phyloP scores from a whole-genome alignment of 2,113 vertebrate genomes.

The Xenotilapia leptura region DNA sequence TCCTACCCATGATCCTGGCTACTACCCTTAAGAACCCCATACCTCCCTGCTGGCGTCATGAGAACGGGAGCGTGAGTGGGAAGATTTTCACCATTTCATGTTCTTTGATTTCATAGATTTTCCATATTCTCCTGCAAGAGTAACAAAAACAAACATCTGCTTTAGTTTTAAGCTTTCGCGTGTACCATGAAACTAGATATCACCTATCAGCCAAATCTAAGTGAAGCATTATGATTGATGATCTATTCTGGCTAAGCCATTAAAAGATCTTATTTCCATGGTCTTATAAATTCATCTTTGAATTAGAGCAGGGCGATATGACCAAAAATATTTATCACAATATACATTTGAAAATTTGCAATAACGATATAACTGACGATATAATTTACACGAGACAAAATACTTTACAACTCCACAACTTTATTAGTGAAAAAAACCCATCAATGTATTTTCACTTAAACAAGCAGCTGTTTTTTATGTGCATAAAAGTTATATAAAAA shows the following conservation, averaged over 20 bases:
- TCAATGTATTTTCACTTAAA: too few relatives aligned
- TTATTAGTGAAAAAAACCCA: too few relatives aligned
- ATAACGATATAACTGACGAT: too few relatives aligned
- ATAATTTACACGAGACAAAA: too few relatives aligned
- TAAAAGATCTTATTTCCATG: neutral
- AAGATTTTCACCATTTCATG: neutral
- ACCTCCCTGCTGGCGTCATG: constrained; percentile 22
- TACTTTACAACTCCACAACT: too few relatives aligned
- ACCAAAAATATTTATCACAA: too few relatives aligned
- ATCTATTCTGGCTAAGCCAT: neutral
- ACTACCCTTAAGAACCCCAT: constrained; percentile 65
- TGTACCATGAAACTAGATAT: neutral
- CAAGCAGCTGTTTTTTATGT: too few relatives aligned
- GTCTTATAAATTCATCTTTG: neutral
- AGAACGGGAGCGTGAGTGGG: neutral
- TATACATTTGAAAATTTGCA: too few relatives aligned
- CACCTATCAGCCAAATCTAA: neutral
- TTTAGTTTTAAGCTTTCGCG: neutral
- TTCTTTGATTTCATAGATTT: neutral
- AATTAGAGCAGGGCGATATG: neutral
- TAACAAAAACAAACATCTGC: neutral
- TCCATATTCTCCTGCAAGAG: constrained; percentile 27
- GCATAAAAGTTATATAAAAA: too few relatives aligned
- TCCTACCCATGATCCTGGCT: constrained; percentile 61
- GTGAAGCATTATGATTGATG: neutral